Conservation (phyloP, 2,888 invertebrate genomes). For the Notodonta dromedarius region DNA sequence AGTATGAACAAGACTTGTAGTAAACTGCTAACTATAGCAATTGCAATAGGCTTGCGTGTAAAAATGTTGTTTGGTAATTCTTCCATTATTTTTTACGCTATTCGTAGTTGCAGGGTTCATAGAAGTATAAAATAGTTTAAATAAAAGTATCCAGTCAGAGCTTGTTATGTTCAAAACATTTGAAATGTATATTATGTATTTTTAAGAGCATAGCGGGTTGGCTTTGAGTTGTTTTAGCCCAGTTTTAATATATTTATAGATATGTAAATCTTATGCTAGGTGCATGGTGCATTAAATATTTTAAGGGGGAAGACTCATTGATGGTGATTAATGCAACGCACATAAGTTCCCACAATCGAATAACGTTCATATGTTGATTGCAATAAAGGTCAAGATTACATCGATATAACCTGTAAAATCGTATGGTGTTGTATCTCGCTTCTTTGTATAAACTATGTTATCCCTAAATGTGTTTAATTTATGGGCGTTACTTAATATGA, state of each 20-base stretch:
- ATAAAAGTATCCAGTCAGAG: constrained; percentile 6
- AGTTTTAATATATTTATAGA: constrained; percentile 15
- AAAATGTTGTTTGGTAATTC: background rate
- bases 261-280: constrained; percentile 24
- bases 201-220: constrained; percentile 4
- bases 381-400: background rate
- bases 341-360: background rate
- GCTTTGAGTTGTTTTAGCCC: background rate
- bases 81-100: constrained; percentile 1
- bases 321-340: background rate
- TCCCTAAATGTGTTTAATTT: constrained; percentile 26
- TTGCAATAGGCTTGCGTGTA: background rate
- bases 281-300: constrained; percentile 5
- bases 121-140: constrained; percentile 5
- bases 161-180: constrained; percentile 6
- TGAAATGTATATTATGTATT: constrained; percentile 2
- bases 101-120: constrained; percentile 2
- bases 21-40: background rate
- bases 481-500: constrained; percentile 36
- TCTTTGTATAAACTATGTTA: background rate
- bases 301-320: background rate
- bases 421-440: background rate
- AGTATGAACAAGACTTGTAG: background rate
- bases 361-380: background rate
- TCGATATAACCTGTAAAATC: background rate